Conservation (phyloP, 1,140 invertebrate genomes). For the Drosophila punjabiensis region DNA sequence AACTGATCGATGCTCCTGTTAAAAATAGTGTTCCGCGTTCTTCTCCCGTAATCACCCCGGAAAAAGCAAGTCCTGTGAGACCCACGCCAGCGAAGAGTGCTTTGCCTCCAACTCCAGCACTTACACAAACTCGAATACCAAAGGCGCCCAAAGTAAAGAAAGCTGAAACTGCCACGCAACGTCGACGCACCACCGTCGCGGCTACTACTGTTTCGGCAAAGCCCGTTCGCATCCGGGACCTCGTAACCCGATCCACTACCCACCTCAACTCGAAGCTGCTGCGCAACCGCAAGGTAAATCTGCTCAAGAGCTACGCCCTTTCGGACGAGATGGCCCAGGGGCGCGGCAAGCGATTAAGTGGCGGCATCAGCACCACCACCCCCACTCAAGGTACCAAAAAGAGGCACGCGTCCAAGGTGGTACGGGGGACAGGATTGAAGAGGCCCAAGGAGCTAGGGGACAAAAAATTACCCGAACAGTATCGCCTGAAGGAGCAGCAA, state of each 20-base stretch:
- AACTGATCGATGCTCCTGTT: neutral
- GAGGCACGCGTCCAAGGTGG: constrained; percentile 1
- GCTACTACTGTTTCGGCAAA: neutral
- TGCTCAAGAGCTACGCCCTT: constrained; percentile 67
- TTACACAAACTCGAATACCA: neutral
- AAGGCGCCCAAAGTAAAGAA: constrained; percentile 6
- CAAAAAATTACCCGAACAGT: constrained; percentile 24
- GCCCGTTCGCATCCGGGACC: constrained; percentile 36
- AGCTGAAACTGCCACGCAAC: constrained; percentile 1
- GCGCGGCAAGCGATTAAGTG: constrained; percentile 47
- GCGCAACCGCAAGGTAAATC: constrained; percentile 67
- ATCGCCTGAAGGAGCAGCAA: constrained; percentile 51
- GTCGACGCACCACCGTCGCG: constrained; percentile 45
- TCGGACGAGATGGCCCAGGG: constrained; percentile 33
- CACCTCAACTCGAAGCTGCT: constrained; percentile 69
- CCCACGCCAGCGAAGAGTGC: neutral
- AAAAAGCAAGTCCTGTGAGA: neutral
- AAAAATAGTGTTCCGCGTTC: constrained; percentile 10
- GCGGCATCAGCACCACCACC: constrained; percentile 38
- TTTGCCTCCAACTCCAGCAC: neutral
- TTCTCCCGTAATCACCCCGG: neutral
- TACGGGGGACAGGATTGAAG: neutral
- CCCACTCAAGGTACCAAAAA: constrained; percentile 15
- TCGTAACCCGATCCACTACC: constrained; percentile 67
- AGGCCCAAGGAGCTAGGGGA: constrained; percentile 5